Percentiles rank a stretch among this genome's conserved stretches.
These are phyloP conservation scores for Lepilemur ruficaudatus DNA, from an alignment of 2,797 vertebrate species.

Conservation along the genomic window DNA sequence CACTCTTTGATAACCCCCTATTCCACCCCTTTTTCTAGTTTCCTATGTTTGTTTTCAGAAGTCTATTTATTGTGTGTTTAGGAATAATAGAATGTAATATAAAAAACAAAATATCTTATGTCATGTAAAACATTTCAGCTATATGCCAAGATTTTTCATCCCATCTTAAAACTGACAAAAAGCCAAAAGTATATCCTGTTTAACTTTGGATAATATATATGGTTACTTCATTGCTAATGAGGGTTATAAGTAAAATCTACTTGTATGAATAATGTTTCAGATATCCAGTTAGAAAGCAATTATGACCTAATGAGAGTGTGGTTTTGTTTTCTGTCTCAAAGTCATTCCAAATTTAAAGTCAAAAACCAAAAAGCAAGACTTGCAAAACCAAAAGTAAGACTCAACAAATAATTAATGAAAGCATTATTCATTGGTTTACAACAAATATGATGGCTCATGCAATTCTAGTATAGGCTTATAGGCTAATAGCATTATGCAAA, in stretches of 20 bases:
- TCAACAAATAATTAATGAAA: slow-evolving; percentile 54
- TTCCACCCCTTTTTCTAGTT: background rate
- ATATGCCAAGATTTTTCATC: background rate
- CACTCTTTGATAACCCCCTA: background rate
- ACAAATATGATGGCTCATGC: background rate
- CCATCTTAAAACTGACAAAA: slow-evolving; percentile 40
- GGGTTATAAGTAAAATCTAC: slow-evolving; percentile 31
- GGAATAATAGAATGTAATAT: background rate
- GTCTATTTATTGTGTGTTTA: background rate
- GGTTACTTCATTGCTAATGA: slow-evolving; percentile 51
- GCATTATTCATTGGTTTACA: background rate
- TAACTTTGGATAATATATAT: slow-evolving; percentile 50
- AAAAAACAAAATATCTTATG: background rate
- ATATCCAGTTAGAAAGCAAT: slow-evolving; percentile 34
- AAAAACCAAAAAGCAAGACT: too few relatives aligned
- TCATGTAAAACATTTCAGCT: background rate
- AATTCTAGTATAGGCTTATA: background rate
- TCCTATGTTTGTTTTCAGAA: background rate
- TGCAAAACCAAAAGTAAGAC: slow-evolving; percentile 22
- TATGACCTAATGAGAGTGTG: slow-evolving; percentile 59
- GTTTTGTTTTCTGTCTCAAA: slow-evolving; percentile 37
- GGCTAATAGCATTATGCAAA: background rate
- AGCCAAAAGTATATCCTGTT: slow-evolving; percentile 29
- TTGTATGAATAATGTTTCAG: slow-evolving; percentile 24
- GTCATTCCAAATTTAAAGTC: slow-evolving; percentile 13